Evolutionary conservation across 2,888 invertebrate genomes (phyloP).

Genomic region (Macaria liturata): DNA sequence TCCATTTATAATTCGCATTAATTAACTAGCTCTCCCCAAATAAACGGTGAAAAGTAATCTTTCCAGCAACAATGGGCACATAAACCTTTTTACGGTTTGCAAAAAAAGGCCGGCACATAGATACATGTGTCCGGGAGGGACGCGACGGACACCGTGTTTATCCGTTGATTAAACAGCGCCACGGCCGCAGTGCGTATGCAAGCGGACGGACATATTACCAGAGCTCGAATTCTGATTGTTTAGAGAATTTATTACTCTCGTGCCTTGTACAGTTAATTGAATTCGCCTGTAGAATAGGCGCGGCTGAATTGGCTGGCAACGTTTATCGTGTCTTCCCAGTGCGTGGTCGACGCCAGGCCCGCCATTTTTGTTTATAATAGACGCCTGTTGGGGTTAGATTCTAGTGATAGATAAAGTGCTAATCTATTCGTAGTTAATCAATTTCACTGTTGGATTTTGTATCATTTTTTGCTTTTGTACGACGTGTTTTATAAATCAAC

Average conservation of each 20-base stretch:
- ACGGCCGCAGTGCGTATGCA: conserved; percentile 81
- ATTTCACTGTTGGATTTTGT: neutral
- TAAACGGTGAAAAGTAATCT: conserved; percentile 66
- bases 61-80: conserved; percentile 61
- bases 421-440: conserved; percentile 4
- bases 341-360: conserved; percentile 50
- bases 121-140: conserved; percentile 61
- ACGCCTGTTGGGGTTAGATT: conserved; percentile 39
- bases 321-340: conserved; percentile 73
- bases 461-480: too few relatives aligned
- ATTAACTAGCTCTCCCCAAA: conserved; percentile 56
- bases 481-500: too few relatives aligned
- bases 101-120: conserved; percentile 52
- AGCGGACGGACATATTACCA: conserved; percentile 80
- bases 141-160: conserved; percentile 67
- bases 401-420: conserved; percentile 23
- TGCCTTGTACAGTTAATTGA: conserved; percentile 83
- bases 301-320: conserved; percentile 70
- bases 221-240: conserved; percentile 83
- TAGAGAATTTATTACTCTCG: conserved; percentile 83
- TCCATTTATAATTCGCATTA: conserved; percentile 62
- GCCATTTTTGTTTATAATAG: conserved; percentile 58
- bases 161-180: conserved; percentile 79
- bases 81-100: conserved; percentile 61
- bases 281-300: conserved; percentile 80